Base-by-base conservation (phyloP, 2,113 vertebrate genomes). In the Erpornis zantholeuca region DNA sequence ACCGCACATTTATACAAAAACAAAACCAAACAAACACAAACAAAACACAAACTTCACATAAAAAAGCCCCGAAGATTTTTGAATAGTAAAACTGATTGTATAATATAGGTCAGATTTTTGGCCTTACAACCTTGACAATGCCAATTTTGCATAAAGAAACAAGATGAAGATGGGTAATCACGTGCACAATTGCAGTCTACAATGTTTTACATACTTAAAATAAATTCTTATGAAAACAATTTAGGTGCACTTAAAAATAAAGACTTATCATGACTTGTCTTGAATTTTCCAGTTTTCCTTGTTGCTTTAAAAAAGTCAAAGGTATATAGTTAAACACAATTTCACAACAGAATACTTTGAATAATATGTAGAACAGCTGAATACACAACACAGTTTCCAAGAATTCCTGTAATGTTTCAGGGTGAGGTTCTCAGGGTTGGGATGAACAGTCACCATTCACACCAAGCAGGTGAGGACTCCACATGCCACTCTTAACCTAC, bases 51-150 rank as follows among this genome's bases (percentile, higher is more conserved):
- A 38, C 47, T n/a, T 47, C 29, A 81, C 49, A 83, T 8, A 6
- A 50, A 86, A 47, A 69, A 85, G 5, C 2, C 25, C 45, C 7
- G 0, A 44, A 28, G 44, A 40, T 90, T 91, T 82, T 83, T 87
- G 33, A 95, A 90, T 19, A 68, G 22, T 21, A 35, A 91, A 9
- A 59, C 27, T 64, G 44, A 75, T 70, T 77, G 27, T 47, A 22
- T n/a, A 75, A 94, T 31, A n/a, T 78, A 92, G n/a, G 76, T 97
- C 93, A 98, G 96, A 96, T 94, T 97, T 98, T 97, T 98, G 91
- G 97, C 98, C 98, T 97, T 94, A 92, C 97, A 98, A 98, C 97
- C 97, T 98, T 98, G 97, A 98, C 95, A 96, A 96, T 97, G 88
- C 53, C 94, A 91, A 61, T 90, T 90, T 86, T 94, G 85, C 80